These are phyloP conservation scores for Tenualosa thibaudeaui DNA, from an alignment of 2,797 vertebrate genomes.

Conservation along the genomic window DNA sequence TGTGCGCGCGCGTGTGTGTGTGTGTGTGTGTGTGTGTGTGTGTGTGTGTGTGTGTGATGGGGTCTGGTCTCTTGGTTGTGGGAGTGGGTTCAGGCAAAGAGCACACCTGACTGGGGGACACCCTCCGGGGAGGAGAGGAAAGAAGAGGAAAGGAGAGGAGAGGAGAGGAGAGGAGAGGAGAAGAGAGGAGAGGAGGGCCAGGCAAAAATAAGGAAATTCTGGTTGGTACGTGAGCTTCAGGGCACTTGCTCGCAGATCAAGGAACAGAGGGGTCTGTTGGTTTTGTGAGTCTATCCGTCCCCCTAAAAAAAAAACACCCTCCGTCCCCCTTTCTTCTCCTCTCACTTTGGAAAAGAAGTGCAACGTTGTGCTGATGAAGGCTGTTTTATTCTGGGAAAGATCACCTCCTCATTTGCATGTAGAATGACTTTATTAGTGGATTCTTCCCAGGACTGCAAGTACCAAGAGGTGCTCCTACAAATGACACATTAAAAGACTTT, in stretches of 20 bases:
- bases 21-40: background rate
- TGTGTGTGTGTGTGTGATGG: background rate
- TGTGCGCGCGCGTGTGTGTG: no score
- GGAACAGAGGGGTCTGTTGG: conserved; percentile 34
- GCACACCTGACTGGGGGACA: conserved; percentile 42
- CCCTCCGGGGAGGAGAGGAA: conserved; percentile 23
- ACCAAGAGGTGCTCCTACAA: background rate
- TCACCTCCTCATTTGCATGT: conserved; percentile 70
- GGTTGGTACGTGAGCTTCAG: conserved; percentile 31
- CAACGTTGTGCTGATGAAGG: conserved; percentile 72
- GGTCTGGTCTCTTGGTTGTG: conserved; percentile 32
- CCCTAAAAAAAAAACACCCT: background rate
- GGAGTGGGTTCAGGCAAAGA: conserved; percentile 46
- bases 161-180: no score
- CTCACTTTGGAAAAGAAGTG: conserved; percentile 39
- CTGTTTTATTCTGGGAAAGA: conserved; percentile 71
- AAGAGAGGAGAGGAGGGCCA: background rate
- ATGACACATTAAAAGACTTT: conserved; percentile 14
- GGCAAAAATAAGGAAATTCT: background rate
- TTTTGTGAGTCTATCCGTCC: conserved; percentile 24
- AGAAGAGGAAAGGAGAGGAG: no score
- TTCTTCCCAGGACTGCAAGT: background rate
- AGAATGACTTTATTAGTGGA: conserved; percentile 31
- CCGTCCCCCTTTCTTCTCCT: conserved; percentile 35
- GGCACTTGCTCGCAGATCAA: conserved; percentile 41